A percentile compares a stretch with the other conserved stretches of the same genome.
Evolutionary conservation across 2,797 vertebrate species (phyloP).

Genomic region (Capromys pilorides): DNA sequence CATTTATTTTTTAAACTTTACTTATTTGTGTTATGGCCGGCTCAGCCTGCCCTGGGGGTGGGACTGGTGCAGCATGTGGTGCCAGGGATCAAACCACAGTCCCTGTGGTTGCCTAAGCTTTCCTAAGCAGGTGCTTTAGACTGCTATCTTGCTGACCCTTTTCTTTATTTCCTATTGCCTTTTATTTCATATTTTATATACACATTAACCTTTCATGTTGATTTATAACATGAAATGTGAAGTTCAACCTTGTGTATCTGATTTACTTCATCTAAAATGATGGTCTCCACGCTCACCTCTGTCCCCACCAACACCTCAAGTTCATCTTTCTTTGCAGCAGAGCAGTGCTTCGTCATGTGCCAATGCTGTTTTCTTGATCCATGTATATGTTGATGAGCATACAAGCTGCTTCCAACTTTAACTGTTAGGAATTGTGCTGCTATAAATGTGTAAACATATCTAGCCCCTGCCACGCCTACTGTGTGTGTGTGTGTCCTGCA

Average conservation of each 20-base stretch:
- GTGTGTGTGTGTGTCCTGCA: background rate
- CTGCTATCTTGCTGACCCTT: no score
- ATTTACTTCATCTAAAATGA: background rate
- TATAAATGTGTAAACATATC: background rate
- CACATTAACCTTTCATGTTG: background rate
- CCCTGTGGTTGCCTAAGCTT: no score
- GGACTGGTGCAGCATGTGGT: no score
- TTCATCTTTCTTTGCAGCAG: background rate
- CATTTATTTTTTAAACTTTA: no score
- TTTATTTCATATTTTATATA: background rate
- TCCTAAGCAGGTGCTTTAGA: no score
- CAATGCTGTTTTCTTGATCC: background rate
- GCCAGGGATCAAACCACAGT: no score
- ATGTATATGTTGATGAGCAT: background rate
- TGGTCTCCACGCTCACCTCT: background rate
- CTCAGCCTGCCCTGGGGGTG: no score
- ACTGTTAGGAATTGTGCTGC: background rate
- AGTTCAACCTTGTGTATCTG: background rate
- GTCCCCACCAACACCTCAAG: background rate
- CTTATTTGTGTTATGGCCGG: no score
- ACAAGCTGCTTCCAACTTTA: background rate
- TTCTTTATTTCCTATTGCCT: background rate
- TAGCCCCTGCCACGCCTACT: no score
- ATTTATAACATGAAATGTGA: background rate
- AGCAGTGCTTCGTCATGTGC: background rate